Evolutionary conservation across 2,797 vertebrate genomes (phyloP).

Genomic region (Threskiornis aethiopicus): DNA sequence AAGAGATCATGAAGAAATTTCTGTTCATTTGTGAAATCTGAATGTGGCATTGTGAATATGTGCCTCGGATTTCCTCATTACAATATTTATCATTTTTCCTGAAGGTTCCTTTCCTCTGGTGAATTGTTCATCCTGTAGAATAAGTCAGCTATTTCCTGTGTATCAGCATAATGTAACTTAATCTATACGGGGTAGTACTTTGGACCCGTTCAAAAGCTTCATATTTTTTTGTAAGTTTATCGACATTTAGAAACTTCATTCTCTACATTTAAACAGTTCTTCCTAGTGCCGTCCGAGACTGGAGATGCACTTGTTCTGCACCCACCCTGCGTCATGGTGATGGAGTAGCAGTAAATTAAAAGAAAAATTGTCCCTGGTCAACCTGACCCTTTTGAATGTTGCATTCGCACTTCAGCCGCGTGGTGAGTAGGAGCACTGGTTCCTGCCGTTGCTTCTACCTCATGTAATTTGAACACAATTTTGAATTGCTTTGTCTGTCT

Average conservation of each 20-base stretch:
- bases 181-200: not conserved
- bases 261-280: not conserved
- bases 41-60: conserved; percentile 33
- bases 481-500: not conserved
- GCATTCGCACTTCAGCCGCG: not conserved
- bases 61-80: conserved; percentile 55
- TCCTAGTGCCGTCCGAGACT: not conserved
- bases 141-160: conserved; percentile 60
- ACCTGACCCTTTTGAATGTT: not conserved
- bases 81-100: conserved; percentile 61
- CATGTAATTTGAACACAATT: not conserved
- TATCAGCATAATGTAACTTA: conserved; percentile 32
- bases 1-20: not conserved
- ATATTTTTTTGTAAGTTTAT: not conserved
- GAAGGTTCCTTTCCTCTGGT: conserved; percentile 61
- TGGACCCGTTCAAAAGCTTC: not conserved
- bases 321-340: not conserved
- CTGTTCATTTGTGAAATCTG: not conserved
- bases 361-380: not conserved
- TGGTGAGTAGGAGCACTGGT: not conserved
- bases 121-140: conserved; percentile 59
- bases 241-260: not conserved
- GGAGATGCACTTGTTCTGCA: not conserved
- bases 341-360: not conserved
- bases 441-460: not conserved